Evolutionary conservation across 2,888 invertebrate species (phyloP), one percentile per base, ranked within the genome.

Genomic region (Limnephilus lunatus): DNA sequence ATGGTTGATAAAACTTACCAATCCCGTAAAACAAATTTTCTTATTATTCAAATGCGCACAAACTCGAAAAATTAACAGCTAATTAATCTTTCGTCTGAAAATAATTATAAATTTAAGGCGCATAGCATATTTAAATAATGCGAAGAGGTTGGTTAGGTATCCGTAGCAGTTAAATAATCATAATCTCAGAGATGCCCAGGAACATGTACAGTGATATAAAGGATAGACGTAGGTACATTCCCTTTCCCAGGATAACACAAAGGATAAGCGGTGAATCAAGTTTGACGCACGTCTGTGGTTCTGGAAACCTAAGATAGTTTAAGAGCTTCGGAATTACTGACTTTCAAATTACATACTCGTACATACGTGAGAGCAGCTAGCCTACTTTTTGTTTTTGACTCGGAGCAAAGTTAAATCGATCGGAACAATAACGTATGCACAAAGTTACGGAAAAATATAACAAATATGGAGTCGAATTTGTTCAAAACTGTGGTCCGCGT

Each of bases 251-350:
- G 30, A 44, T 44, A 44, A 44, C 44, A 44, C n/a, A 80, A 53
- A 80, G 25, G 80, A 80, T 35, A 89, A 80, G 31, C 35, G 88
- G 32, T 31, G 88, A 80, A 81, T 35, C 80, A 89, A 89, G 80
- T 68, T 89, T 39, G 44, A 86, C 88, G 88, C 88, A 81, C 88
- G 88, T 88, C 88, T 88, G 88, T 88, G 80, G 31, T 48, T 48
- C 35, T 39, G 68, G 86, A 85, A 89, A 89, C 88, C 68, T 32
- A 39, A 35, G 68, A 80, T 89, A 89, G 88, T 89, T 89, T 81
- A 14, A 86, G 80, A 32, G 88, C 31, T 89, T 89, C 9, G 35
- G 68, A 80, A 89, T 85, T 35, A 85, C 85, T 25, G 85, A 85
- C 39, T 85, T 39, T 39, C 85, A 85, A 85, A 85, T 85, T 85